Evolutionary conservation across 2,797 vertebrate species (phyloP).

Genomic region (Graptemys geographica): DNA sequence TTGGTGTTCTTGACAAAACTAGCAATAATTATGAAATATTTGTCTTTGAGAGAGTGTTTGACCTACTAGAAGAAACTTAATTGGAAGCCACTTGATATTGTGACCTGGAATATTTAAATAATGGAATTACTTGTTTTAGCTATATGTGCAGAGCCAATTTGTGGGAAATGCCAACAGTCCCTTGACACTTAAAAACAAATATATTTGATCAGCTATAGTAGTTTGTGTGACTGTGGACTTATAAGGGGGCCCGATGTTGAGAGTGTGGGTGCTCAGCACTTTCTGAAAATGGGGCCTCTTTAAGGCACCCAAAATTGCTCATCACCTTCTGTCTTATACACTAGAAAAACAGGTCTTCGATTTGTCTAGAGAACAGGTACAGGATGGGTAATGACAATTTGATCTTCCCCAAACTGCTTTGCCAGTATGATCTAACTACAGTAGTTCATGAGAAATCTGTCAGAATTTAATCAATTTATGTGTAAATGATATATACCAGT

Average conservation of each 20-base stretch:
- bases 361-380: neutral
- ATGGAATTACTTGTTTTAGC: neutral
- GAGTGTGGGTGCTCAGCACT: rapidly evolving
- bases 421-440: rapidly evolving
- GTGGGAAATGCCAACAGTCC: neutral
- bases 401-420: neutral
- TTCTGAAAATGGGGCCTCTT: neutral
- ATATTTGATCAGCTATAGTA: no score
- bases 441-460: neutral
- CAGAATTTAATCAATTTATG: neutral
- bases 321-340: neutral
- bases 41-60: neutral
- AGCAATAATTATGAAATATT: neutral
- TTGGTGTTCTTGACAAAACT: neutral
- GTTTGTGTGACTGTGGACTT: no score
- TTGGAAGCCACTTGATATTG: neutral
- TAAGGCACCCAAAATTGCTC: neutral
- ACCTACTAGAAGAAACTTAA: neutral
- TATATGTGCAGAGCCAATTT: neutral
- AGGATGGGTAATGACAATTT: neutral
- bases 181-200: no score
- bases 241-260: rapidly evolving
- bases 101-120: neutral
- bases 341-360: neutral
- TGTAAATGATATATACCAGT: neutral